A percentile compares a stretch with the other conserved stretches of the same genome.
These are phyloP conservation scores for Seriola dumerili DNA, from an alignment of 2,113 vertebrate genomes.

Conservation along the genomic window DNA sequence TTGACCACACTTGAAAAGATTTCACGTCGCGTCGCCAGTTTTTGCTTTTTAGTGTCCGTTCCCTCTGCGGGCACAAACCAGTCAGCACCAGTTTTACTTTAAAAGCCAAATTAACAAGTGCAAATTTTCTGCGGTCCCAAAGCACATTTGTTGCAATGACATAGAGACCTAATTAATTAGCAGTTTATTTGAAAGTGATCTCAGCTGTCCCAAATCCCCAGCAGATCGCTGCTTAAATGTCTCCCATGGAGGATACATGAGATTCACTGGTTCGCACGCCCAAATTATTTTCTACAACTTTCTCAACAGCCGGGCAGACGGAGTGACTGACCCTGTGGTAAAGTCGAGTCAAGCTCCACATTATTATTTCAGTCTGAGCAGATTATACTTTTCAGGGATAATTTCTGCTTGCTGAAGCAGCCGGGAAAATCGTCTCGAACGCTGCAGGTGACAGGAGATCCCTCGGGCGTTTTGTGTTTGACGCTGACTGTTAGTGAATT, in stretches of 20 bases:
- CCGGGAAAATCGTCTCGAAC: conserved; percentile 27
- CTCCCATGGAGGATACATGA: conserved; percentile 15
- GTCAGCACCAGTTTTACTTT: conserved; percentile 18
- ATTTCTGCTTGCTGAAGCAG: conserved; percentile 47
- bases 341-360: conserved; percentile 12
- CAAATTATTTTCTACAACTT: conserved; percentile 10
- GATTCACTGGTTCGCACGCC: background rate
- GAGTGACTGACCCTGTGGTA: conserved; percentile 12
- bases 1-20: conserved; percentile 26
- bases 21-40: background rate
- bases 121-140: conserved; percentile 38
- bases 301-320: background rate
- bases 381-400: conserved; percentile 55
- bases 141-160: conserved; percentile 52
- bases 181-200: conserved; percentile 62
- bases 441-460: conserved; percentile 71
- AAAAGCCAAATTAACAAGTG: conserved; percentile 55
- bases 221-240: conserved; percentile 29
- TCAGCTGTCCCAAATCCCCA: conserved; percentile 51
- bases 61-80: conserved; percentile 27
- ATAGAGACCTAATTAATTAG: conserved; percentile 71
- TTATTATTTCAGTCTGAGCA: conserved; percentile 58
- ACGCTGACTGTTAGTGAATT: conserved; percentile 60
- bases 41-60: background rate
- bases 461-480: conserved; percentile 56